Evolutionary conservation across 2,888 invertebrate genomes (phyloP), one percentile per base, ranked within the genome.

Genomic region (Xestia xanthographa): DNA sequence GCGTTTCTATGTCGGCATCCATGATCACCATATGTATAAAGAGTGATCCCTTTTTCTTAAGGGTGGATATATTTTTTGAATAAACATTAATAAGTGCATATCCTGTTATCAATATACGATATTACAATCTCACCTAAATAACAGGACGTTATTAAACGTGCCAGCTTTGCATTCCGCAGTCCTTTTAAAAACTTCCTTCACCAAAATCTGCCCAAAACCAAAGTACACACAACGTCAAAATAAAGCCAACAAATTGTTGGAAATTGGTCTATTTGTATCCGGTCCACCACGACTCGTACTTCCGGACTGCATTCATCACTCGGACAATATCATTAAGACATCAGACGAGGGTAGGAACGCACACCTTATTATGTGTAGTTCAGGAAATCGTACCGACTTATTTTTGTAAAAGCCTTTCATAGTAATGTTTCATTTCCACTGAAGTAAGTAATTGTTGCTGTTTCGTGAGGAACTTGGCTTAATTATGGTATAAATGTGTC

Each of bases 241-340:
- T 80, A 79, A 82, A 84, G 73, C 81, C 65, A 79, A 85, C 80
- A 86, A 85, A 86, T 83, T 86, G 83, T 86, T 88, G 82, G 72
- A 87, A 89, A 88, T 88, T 87, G 84, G 85, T 87, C 85, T 88
- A 89, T 91, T 90, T 89, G 85, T 82, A 82, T 50, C 85, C 84
- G 82, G 73, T 82, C 77, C 50, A 90, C 69, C 69, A 78, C 90
- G 90, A 92, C 89, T 89, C 86, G 82, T 83, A 88, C 91, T 95
- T 95, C 95, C 95, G 94, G 91, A 81, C 84, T 89, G 91, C 94
- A 95, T 95, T 93, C 93, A 95, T 95, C 95, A 95, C 90, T 91
- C 91, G 88, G 89, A 87, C 93, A 87, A 92, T 94, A 92, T 92
- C 93, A 96, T 96, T 95, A 95, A 95, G 95, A 95, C 93, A 95